Percentiles rank a stretch among this genome's conserved stretches.
phyloP scores from a whole-genome alignment of 1,140 invertebrate species.

The Campodea augens region DNA sequence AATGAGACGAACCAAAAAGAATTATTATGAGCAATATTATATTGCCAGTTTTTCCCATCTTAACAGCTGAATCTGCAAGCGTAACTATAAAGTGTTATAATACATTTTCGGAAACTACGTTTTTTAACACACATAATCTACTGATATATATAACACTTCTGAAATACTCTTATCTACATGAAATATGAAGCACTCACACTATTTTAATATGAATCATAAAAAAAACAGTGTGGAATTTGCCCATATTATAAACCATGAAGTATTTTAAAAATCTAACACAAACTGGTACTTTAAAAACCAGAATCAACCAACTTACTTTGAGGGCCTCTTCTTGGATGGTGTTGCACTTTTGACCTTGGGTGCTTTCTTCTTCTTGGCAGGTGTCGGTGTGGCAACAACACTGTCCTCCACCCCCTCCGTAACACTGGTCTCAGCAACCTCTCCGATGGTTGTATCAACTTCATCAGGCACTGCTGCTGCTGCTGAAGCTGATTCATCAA shows the following conservation, averaged over 20 bases:
- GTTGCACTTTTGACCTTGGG: slow-evolving; percentile 16
- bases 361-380: slow-evolving; percentile 22
- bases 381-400: slow-evolving; percentile 13
- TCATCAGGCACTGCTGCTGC: slow-evolving; percentile 21
- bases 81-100: no score
- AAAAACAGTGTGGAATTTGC: background rate
- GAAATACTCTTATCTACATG: background rate
- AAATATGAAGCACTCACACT: no score
- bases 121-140: no score
- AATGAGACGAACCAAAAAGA: no score
- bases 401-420: slow-evolving; percentile 8
- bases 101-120: no score
- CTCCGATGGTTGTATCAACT: slow-evolving; percentile 21
- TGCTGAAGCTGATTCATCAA: slow-evolving; percentile 19
- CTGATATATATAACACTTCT: slow-evolving; percentile 7
- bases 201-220: background rate
- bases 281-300: background rate
- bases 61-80: no score
- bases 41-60: no score
- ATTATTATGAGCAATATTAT: no score
- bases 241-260: background rate
- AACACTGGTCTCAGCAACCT: slow-evolving; percentile 18
- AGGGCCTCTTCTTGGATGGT: slow-evolving; percentile 16
- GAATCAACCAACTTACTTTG: slow-evolving; percentile 17
- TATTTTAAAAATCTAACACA: background rate